Evolutionary conservation across 2,113 vertebrate genomes (phyloP).

Genomic region (Labeo catla): DNA sequence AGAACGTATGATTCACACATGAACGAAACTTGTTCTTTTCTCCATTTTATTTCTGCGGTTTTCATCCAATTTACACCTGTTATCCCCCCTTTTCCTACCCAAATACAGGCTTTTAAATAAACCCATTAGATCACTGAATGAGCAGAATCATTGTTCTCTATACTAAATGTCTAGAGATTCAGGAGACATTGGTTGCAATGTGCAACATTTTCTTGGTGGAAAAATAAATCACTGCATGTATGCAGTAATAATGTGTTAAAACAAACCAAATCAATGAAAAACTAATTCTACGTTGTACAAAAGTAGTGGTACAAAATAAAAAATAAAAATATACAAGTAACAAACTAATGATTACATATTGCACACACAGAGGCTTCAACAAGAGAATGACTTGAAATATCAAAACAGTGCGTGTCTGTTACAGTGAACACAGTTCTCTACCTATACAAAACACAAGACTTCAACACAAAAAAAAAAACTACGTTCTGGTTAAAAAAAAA

Average conservation of each 20-base stretch:
- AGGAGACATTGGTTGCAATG: slow-evolving; percentile 60
- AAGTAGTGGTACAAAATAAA: slow-evolving; percentile 45
- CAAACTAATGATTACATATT: slow-evolving; percentile 56
- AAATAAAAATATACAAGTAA: slow-evolving; percentile 35
- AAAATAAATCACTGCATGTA: slow-evolving; percentile 52
- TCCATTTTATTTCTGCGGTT: slow-evolving; percentile 46
- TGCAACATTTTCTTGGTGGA: slow-evolving; percentile 60
- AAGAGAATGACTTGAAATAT: slow-evolving; percentile 47
- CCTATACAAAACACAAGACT: slow-evolving; percentile 45
- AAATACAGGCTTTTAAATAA: slow-evolving; percentile 56
- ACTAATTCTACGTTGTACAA: slow-evolving; percentile 46
- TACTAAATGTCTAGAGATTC: slow-evolving; percentile 42
- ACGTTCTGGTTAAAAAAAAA: not conserved
- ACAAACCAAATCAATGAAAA: slow-evolving; percentile 14
- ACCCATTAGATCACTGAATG: slow-evolving; percentile 53
- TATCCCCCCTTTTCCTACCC: slow-evolving; percentile 3
- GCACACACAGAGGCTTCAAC: slow-evolving; percentile 56
- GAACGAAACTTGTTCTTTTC: slow-evolving; percentile 27
- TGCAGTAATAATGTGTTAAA: slow-evolving; percentile 45
- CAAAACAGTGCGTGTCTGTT: slow-evolving; percentile 52
- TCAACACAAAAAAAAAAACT: slow-evolving; percentile 36
- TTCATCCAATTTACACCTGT: slow-evolving; percentile 40
- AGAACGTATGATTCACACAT: slow-evolving; percentile 1
- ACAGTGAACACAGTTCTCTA: slow-evolving; percentile 50
- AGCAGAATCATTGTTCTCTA: slow-evolving; percentile 37